Conservation (phyloP, 2,888 invertebrate species). For the Hirtodrosophila trivittata region DNA sequence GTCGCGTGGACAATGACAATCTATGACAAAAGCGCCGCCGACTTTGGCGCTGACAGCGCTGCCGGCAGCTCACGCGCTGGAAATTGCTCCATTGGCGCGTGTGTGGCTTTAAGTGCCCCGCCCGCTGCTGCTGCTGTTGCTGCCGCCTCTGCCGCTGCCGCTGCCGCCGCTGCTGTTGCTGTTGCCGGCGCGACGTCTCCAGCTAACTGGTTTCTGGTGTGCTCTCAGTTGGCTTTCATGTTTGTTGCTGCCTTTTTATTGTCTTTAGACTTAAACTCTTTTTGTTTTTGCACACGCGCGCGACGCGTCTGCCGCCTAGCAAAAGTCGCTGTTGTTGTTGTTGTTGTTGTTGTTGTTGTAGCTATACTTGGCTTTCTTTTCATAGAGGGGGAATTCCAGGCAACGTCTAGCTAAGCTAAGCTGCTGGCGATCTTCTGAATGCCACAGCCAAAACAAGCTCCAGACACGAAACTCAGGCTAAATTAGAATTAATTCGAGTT, state of each 20-base stretch:
- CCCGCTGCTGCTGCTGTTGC: conserved; percentile 34
- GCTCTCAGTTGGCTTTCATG: conserved; percentile 44
- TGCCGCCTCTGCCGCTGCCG: conserved; percentile 2
- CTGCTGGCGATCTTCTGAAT: conserved; percentile 37
- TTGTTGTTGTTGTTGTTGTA: conserved; percentile 26
- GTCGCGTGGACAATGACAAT: conserved; percentile 73
- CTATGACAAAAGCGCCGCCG: conserved; percentile 66
- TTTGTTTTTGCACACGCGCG: conserved; percentile 60
- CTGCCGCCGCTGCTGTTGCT: conserved; percentile 22
- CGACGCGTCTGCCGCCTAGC: conserved; percentile 37
- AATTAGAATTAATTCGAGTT: conserved; percentile 63
- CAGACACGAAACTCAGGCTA: conserved; percentile 43
- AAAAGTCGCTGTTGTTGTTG: conserved; percentile 36
- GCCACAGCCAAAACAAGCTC: conserved; percentile 40
- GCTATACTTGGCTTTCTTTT: conserved; percentile 60
- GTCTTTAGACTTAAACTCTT: conserved; percentile 42
- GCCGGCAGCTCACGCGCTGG: conserved; percentile 59
- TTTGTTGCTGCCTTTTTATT: conserved; percentile 36
- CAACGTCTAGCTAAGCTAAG: conserved; percentile 46
- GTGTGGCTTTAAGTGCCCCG: conserved; percentile 63
- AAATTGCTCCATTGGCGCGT: conserved; percentile 70
- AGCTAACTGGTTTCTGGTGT: conserved; percentile 54
- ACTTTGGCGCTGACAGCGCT: conserved; percentile 25
- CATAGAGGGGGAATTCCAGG: conserved; percentile 66
- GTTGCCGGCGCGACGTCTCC: conserved; percentile 38